phyloP scores from a whole-genome alignment of 2,113 vertebrate species.

The Ceyx melanurus region DNA sequence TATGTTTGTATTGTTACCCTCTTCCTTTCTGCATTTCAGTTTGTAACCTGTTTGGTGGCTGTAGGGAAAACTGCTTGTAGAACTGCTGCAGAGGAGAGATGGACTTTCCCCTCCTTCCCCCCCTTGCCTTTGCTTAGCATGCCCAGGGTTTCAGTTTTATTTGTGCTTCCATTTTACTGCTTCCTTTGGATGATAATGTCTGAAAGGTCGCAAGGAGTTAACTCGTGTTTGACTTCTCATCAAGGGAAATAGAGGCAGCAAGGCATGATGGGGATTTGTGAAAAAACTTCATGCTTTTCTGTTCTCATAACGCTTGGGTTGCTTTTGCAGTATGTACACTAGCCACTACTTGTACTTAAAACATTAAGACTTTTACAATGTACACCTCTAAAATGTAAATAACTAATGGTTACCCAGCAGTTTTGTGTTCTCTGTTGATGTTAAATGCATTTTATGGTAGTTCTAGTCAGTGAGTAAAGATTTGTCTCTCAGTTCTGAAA shows the following conservation, averaged over 20 bases:
- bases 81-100: not conserved
- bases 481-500: not conserved
- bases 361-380: not conserved
- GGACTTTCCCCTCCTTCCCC: not conserved
- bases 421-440: not conserved
- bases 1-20: not conserved
- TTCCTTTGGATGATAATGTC: not conserved
- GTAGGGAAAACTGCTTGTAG: not conserved
- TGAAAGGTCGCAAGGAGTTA: not conserved
- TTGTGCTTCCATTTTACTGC: not conserved
- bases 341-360: not conserved
- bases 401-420: not conserved
- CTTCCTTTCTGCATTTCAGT: not conserved
- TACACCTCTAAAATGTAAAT: not conserved
- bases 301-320: not conserved
- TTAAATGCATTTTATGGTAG: not conserved
- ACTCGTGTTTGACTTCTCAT: not conserved
- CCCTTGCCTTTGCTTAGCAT: not conserved
- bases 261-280: not conserved
- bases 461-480: not conserved
- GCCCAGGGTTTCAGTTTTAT: not conserved
- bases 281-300: not conserved
- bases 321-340: not conserved
- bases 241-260: not conserved
- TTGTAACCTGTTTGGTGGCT: not conserved